These are phyloP conservation scores for Beris chalybata DNA, from an alignment of 2,888 invertebrate species.

Conservation along the genomic window DNA sequence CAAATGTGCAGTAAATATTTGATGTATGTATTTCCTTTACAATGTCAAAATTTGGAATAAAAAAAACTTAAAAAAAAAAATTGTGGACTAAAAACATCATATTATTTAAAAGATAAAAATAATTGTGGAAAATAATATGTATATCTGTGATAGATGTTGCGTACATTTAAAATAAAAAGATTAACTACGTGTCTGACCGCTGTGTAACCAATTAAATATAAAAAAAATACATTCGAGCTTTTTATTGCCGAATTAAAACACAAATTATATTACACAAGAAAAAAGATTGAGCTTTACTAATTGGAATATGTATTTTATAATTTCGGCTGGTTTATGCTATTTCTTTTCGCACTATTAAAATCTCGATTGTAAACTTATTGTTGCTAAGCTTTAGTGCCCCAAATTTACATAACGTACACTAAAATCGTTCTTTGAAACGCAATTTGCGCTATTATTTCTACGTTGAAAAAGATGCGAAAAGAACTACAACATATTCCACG, in stretches of 20 bases:
- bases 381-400: too few relatives aligned
- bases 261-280: conserved; percentile 3
- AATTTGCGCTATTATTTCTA: too few relatives aligned
- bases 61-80: conserved; percentile 9
- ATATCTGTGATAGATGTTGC: conserved; percentile 33
- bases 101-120: background rate
- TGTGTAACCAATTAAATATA: conserved; percentile 7
- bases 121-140: conserved; percentile 14
- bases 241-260: conserved; percentile 23
- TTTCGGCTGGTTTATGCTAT: too few relatives aligned
- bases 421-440: too few relatives aligned
- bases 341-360: too few relatives aligned
- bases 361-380: too few relatives aligned
- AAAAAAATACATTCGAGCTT: conserved; percentile 18
- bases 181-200: background rate
- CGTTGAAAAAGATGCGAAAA: too few relatives aligned
- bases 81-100: too few relatives aligned
- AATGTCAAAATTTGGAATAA: conserved; percentile 1
- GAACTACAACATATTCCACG: too few relatives aligned
- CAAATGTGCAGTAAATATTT: background rate
- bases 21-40: background rate
- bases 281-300: conserved; percentile 18
- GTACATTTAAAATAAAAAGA: conserved; percentile 21
- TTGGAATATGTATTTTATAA: conserved; percentile 2
- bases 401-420: too few relatives aligned